Base-by-base conservation (phyloP, 2,888 invertebrate species). In the Cheilosia vulpina region DNA sequence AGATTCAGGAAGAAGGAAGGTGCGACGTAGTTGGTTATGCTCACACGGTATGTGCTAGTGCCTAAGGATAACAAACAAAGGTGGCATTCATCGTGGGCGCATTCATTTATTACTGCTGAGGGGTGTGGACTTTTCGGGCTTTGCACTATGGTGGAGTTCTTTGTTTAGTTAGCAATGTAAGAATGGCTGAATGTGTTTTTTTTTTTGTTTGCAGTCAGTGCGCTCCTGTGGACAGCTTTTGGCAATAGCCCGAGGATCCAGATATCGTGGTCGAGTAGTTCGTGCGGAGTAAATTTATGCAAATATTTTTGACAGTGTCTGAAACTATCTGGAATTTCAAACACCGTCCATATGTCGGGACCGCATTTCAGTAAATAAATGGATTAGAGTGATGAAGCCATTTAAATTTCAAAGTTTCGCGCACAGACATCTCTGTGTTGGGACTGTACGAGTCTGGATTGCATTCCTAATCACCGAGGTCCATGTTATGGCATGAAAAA, bases 1-100 rank as follows among this genome's bases (percentile, higher is more conserved):
- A 41, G 31, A 17, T 60, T 63, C 58, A 41, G 62, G 47, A 24
- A 13, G 15, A 24, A 34, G 52, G 38, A n/a, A 13, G 43, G 21
- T 45, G 45, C 17, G 6, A 43, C 34, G 43, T 4, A 0, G 2
- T 1, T n/a, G n/a, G 17, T 50, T 63, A 11, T n/a, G 11, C n/a
- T 19, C 9, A 34, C 19, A 15, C 17, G 17, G 17, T 21, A 21
- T 50, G 58, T 34, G 38, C 38, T 34, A 13, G 19, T 27, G 17
- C 47, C 72, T n/a, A 53, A 62, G 62, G 24, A 71, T 41, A 76
- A 60, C 58, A 60, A 68, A 66, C 66, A 75, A 57, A 55, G 21
- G 24, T 13, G 45, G 63, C 43, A 13, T 4, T 13, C 9, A 13
- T 13, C 43, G 68, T 43, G n/a, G 6, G n/a, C 53, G 47, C 34